Conservation (phyloP, 2,888 invertebrate species). For the Ariolimax columbianus region DNA sequence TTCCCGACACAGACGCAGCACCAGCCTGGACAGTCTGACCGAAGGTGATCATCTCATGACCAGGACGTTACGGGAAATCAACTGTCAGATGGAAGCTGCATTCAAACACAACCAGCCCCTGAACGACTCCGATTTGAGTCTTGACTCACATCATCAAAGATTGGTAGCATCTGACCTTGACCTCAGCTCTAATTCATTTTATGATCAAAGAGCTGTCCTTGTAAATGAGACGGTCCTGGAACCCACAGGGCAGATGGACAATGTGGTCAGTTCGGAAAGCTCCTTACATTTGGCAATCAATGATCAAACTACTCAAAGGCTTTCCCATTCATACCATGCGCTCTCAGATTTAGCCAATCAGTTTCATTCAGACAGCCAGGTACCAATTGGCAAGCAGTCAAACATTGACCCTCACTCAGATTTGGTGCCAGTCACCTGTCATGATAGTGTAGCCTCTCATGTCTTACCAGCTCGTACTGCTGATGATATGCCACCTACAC, state of each 20-base stretch:
- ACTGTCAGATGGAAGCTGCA: slow-evolving; percentile 71
- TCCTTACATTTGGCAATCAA: background rate
- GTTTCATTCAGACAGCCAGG: background rate
- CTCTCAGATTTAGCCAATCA: background rate
- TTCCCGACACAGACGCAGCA: slow-evolving; percentile 64
- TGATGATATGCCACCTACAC: no score
- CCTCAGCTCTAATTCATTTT: slow-evolving; percentile 23
- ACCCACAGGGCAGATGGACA: background rate
- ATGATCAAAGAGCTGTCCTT: background rate
- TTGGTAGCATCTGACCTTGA: slow-evolving; percentile 38
- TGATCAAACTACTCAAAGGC: background rate
- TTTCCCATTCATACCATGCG: background rate
- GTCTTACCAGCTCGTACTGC: background rate
- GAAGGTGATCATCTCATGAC: slow-evolving; percentile 66
- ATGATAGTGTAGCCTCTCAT: background rate
- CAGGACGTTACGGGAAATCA: slow-evolving; percentile 69
- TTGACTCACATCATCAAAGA: slow-evolving; percentile 23
- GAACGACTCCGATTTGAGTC: background rate
- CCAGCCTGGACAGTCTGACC: slow-evolving; percentile 67
- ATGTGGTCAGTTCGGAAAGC: background rate
- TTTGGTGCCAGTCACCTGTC: background rate
- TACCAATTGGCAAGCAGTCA: background rate
- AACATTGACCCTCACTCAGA: background rate
- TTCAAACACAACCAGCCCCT: slow-evolving; percentile 62
- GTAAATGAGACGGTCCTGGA: background rate